Conservation (phyloP, 1,140 invertebrate species). For the Euura lappo region DNA sequence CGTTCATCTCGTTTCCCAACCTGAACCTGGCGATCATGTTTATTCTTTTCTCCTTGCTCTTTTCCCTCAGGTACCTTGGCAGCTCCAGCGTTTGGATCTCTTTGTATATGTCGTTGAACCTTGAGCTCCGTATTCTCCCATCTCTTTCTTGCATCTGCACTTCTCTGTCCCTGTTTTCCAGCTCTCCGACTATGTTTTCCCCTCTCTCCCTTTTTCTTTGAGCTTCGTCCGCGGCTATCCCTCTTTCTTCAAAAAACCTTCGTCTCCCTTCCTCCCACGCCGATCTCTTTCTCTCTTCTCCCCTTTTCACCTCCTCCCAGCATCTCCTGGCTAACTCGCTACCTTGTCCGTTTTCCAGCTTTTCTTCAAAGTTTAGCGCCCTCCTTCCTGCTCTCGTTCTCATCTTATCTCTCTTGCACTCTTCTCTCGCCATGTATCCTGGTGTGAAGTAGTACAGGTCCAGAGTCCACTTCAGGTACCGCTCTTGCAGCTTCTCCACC, state of each 20-base stretch:
- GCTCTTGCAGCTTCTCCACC: not conserved
- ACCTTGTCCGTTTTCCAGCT: not conserved
- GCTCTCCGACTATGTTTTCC: not conserved
- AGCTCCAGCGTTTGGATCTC: not conserved
- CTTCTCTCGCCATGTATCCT: not conserved
- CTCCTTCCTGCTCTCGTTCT: not conserved
- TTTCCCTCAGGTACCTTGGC: not conserved
- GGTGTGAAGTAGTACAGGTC: not conserved
- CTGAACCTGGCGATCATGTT: not conserved
- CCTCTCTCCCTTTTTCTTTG: not conserved
- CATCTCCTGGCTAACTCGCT: not conserved
- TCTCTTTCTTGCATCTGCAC: not conserved
- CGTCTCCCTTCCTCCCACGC: not conserved
- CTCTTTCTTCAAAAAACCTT: not conserved
- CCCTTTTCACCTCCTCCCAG: not conserved
- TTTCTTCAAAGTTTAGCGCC: not conserved
- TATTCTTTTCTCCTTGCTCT: not conserved
- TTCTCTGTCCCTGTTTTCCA: not conserved
- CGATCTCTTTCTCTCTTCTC: not conserved
- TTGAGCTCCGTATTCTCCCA: not conserved
- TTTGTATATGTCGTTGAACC: not conserved
- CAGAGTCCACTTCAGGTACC: no score
- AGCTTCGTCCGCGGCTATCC: not conserved
- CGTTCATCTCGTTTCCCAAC: not conserved
- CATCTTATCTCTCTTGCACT: not conserved